Evolutionary conservation across 2,797 vertebrate species (phyloP), one percentile per base, ranked within the genome.

Genomic region (Pristis pectinata): DNA sequence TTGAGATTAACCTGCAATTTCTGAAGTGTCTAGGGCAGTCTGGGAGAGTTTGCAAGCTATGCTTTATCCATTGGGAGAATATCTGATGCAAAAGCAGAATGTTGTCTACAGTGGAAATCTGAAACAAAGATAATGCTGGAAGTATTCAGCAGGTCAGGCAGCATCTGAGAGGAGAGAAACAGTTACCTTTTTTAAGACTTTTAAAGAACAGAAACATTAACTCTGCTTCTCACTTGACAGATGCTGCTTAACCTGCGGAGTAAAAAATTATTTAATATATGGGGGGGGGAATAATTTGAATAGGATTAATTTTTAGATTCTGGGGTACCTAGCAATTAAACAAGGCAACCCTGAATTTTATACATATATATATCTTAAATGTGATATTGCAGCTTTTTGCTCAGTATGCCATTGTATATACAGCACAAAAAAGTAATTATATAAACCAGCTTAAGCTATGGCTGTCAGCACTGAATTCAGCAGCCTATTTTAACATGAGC

Each of bases 401-500:
- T 74, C 27, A n/a, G 94, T 53, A 13, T 74, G 92, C 92, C 27
- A 56, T 13, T 94, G 92, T 94, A 76, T 8, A 76, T 93, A 74
- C 24, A 74, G 92, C 70, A 74, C 41, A 93, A 53, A 34, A 10
- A 59, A 61, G 61, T 44, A 70, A 41, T 10, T 34, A 15, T 94
- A 56, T 41, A 41, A 91, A n/a, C 70, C 41, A n/a, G 41, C 24
- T 76, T 53, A 70, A 94, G 72, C 44, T 34, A 30, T n/a, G 37
- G 70, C 70, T 94, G 72, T 49, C 5, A 7, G 44, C 44, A 93
- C 70, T 93, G 92, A 72, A 56, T 76, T 76, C 15, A 94, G 10
- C 67, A 64, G 41, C 44, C 41, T 94, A 44, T 53, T 94, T 94
- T 53, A 76, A 41, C 49, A 76, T 17, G 30, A 70, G 70, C 70